Conservation (phyloP, 2,888 invertebrate genomes). For the Adela reaumurella region DNA sequence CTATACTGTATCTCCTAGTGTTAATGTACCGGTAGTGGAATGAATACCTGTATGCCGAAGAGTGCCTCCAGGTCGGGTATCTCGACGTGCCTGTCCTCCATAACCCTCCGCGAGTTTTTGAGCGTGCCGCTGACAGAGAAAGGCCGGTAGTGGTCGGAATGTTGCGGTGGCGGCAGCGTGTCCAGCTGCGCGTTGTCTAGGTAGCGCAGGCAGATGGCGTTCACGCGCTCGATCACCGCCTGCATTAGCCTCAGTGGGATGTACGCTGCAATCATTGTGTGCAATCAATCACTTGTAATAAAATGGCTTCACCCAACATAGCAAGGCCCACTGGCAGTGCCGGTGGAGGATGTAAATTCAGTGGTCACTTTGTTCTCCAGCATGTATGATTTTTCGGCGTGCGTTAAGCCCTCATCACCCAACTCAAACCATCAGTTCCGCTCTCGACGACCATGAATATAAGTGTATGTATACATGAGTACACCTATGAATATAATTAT, state of each 20-base stretch:
- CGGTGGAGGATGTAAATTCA: no score
- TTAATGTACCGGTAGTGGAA: no score
- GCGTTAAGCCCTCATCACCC: no score
- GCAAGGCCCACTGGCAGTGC: no score
- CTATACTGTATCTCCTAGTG: no score
- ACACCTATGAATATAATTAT: no score
- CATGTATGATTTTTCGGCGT: no score
- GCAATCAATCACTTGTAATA: conserved; percentile 1
- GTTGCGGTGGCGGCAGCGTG: conserved; percentile 59
- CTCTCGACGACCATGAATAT: no score
- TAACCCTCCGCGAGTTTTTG: conserved; percentile 79
- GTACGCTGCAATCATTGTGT: conserved; percentile 62
- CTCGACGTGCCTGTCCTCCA: conserved; percentile 90
- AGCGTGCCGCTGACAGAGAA: conserved; percentile 64
- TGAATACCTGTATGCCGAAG: conserved; percentile 76
- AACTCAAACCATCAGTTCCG: no score
- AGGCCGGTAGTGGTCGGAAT: conserved; percentile 44
- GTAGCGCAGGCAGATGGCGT: conserved; percentile 67
- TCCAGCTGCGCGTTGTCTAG: conserved; percentile 65
- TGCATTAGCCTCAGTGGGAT: conserved; percentile 73
- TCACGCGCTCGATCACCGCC: conserved; percentile 66
- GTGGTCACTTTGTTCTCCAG: no score
- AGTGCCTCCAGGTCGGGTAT: conserved; percentile 79
- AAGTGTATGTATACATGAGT: no score
- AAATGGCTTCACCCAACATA: no score